A percentile compares a stretch with the other conserved stretches of the same genome.
Conservation (phyloP, 2,113 vertebrate genomes). For the Tenrec ecaudatus region DNA sequence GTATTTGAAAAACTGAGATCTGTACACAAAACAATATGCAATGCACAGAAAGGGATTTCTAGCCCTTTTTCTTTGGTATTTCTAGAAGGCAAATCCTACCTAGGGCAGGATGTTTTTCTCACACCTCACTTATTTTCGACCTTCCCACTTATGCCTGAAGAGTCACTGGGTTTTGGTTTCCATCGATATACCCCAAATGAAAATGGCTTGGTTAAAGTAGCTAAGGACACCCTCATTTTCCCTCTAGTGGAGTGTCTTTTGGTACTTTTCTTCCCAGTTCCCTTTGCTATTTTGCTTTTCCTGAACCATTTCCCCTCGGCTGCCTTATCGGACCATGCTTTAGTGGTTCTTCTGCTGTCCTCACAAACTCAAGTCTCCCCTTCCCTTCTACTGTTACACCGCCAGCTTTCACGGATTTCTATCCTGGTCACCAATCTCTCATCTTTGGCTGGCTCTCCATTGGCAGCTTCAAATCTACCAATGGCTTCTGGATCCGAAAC, state of each 20-base stretch:
- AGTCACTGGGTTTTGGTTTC: neutral
- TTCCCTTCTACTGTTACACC: neutral
- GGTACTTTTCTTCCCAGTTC: neutral
- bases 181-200: neutral
- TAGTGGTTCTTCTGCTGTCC: neutral
- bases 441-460: neutral
- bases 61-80: neutral
- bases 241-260: neutral
- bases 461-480: neutral
- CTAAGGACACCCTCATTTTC: constrained; percentile 13
- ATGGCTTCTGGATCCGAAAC: neutral
- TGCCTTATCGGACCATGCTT: too few relatives aligned
- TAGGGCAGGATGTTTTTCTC: constrained; percentile 15
- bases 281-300: neutral
- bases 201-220: neutral
- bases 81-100: neutral
- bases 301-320: neutral
- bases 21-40: constrained; percentile 11
- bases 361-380: neutral
- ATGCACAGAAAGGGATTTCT: neutral
- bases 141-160: constrained; percentile 14
- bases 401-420: neutral
- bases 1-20: constrained; percentile 23
- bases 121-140: constrained; percentile 3
- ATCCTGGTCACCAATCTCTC: constrained; percentile 11